Conservation (phyloP, 1,140 invertebrate genomes). For the Sitophilus oryzae region DNA sequence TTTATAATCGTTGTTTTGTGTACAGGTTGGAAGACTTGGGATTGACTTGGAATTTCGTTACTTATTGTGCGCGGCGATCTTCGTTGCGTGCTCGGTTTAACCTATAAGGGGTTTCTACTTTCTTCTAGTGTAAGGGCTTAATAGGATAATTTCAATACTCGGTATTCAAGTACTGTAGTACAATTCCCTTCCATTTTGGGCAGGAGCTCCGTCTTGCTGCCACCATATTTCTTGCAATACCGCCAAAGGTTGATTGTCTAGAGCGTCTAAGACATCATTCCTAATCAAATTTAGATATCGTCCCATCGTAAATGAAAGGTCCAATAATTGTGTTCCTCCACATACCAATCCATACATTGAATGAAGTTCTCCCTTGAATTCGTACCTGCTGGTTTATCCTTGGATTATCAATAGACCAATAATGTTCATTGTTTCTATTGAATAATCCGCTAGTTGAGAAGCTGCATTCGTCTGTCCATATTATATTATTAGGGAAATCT, state of each 20-base stretch:
- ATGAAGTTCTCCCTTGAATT: constrained; percentile 4
- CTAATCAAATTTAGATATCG: constrained; percentile 1
- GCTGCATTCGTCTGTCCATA: constrained; percentile 11
- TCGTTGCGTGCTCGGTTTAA: no score
- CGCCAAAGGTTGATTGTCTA: constrained; percentile 6
- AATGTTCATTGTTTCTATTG: constrained; percentile 8
- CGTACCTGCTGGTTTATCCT: constrained; percentile 5
- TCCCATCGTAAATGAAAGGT: constrained; percentile 2
- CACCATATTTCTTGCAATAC: background rate
- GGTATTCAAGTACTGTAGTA: no score
- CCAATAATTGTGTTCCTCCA: constrained; percentile 6
- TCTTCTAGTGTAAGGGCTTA: no score
- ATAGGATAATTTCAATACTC: no score
- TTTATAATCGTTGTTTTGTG: no score
- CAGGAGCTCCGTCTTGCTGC: constrained; percentile 11
- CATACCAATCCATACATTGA: constrained; percentile 10
- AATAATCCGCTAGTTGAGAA: constrained; percentile 9
- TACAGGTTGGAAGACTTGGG: no score
- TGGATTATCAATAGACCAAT: constrained; percentile 11
- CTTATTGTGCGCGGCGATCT: no score
- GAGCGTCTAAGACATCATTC: background rate
- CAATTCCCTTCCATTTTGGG: constrained; percentile 12
- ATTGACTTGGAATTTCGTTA: no score
- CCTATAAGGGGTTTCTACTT: no score
- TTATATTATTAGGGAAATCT: constrained; percentile 14